A percentile compares a stretch with the other conserved stretches of the same genome.
Evolutionary conservation across 1,140 invertebrate genomes (phyloP).

Genomic region (Hylyphantes graminicola): DNA sequence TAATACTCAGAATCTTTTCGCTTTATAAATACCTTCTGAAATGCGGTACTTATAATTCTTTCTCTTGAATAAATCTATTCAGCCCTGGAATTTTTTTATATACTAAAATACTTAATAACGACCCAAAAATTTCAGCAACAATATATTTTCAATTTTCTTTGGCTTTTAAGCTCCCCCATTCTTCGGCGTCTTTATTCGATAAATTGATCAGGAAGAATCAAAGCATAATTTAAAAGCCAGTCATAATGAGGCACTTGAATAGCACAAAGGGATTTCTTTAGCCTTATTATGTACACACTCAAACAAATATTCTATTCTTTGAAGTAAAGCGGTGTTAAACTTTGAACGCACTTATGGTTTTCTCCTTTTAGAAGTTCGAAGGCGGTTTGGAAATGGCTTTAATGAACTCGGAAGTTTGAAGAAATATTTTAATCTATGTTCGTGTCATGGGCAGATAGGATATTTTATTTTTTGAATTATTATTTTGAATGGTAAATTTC

Average conservation of each 20-base stretch:
- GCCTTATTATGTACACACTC: constrained; percentile 25
- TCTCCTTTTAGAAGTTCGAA: constrained; percentile 29
- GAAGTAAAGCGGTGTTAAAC: constrained; percentile 24
- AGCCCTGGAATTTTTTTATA: not conserved
- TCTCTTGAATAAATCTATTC: not conserved
- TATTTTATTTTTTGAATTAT: too few relatives aligned
- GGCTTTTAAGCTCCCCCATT: constrained; percentile 17
- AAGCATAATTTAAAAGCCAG: constrained; percentile 49
- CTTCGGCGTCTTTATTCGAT: constrained; percentile 16
- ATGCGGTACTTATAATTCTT: not conserved
- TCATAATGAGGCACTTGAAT: constrained; percentile 51
- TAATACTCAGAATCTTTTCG: not conserved
- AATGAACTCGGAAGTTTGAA: constrained; percentile 34
- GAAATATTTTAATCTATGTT: not conserved
- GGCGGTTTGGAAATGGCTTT: constrained; percentile 30
- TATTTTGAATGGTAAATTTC: too few relatives aligned
- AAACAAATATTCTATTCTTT: constrained; percentile 47
- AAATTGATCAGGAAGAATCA: constrained; percentile 52
- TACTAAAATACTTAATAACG: constrained; percentile 3
- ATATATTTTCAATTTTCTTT: constrained; percentile 47
- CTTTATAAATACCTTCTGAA: not conserved
- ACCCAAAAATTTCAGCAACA: constrained; percentile 27
- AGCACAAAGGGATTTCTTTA: constrained; percentile 51
- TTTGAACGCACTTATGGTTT: constrained; percentile 26
- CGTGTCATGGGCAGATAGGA: too few relatives aligned